phyloP scores from a whole-genome alignment of 2,888 invertebrate species.

The Mylabris sibirica region DNA sequence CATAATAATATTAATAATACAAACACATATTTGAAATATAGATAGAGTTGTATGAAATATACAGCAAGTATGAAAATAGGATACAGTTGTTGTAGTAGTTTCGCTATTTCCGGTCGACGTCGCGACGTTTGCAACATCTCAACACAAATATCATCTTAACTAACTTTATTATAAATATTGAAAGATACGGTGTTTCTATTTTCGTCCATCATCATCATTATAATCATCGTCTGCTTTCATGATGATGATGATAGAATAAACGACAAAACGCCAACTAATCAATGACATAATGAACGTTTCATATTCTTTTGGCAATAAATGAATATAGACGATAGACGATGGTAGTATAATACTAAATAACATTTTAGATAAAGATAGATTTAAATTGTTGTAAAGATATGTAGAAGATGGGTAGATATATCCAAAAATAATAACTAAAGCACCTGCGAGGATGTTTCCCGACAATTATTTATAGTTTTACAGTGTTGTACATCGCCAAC shows the following conservation, averaged over 20 bases:
- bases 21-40: not conserved
- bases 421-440: constrained; percentile 30
- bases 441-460: constrained; percentile 36
- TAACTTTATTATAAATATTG: not conserved
- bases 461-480: constrained; percentile 38
- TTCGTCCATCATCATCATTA: not conserved
- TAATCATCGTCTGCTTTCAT: not conserved
- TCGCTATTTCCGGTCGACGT: constrained; percentile 3
- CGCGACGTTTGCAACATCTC: not conserved
- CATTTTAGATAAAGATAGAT: not conserved
- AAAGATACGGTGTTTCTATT: not conserved
- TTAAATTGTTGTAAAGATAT: not conserved
- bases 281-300: not conserved
- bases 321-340: not conserved
- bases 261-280: not conserved
- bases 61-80: not conserved
- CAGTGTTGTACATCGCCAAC: constrained; percentile 26
- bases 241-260: not conserved
- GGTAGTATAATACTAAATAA: not conserved
- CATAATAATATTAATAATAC: not conserved
- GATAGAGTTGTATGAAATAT: not conserved
- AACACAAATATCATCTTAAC: not conserved
- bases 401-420: not conserved
- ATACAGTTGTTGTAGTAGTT: too few relatives aligned
- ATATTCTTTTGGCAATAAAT: not conserved